Conservation (phyloP, 2,888 invertebrate genomes). For the Pachliopta kotzebuea region DNA sequence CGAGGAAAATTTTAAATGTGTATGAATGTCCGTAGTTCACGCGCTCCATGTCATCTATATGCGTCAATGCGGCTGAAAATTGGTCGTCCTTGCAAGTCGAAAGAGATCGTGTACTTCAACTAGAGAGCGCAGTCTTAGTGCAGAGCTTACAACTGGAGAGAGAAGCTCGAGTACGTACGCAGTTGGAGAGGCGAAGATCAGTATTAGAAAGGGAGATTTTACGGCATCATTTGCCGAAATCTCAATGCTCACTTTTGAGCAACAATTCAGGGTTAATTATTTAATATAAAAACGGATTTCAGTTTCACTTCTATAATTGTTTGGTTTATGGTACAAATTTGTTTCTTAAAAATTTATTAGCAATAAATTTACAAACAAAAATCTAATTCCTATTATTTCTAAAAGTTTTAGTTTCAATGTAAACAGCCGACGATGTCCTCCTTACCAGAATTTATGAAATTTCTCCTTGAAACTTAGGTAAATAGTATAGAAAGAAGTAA, state of each 20-base stretch:
- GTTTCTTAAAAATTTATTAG: neutral
- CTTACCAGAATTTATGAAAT: no score
- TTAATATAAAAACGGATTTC: neutral
- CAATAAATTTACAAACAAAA: neutral
- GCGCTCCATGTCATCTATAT: slow-evolving; percentile 58
- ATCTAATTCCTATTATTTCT: neutral
- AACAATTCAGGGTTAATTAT: slow-evolving; percentile 40
- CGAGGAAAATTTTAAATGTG: no score
- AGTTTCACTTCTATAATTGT: neutral
- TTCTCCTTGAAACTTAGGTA: no score
- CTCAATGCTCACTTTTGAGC: slow-evolving; percentile 33
- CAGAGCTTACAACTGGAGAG: slow-evolving; percentile 65
- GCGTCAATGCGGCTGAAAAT: slow-evolving; percentile 58
- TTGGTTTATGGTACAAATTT: neutral
- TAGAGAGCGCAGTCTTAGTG: slow-evolving; percentile 64
- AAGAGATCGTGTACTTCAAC: slow-evolving; percentile 59
- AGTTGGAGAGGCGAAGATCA: slow-evolving; percentile 61
- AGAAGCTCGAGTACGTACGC: slow-evolving; percentile 63
- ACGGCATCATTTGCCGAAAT: slow-evolving; percentile 41
- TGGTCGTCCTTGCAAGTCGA: slow-evolving; percentile 67
- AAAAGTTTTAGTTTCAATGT: neutral
- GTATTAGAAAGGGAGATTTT: slow-evolving; percentile 59
- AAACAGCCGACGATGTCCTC: no score
- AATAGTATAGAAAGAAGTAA: no score
- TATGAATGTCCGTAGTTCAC: slow-evolving; percentile 45